These are phyloP conservation scores for Cremastinae sp. DNA, from an alignment of 2,888 invertebrate species.

Conservation along the genomic window DNA sequence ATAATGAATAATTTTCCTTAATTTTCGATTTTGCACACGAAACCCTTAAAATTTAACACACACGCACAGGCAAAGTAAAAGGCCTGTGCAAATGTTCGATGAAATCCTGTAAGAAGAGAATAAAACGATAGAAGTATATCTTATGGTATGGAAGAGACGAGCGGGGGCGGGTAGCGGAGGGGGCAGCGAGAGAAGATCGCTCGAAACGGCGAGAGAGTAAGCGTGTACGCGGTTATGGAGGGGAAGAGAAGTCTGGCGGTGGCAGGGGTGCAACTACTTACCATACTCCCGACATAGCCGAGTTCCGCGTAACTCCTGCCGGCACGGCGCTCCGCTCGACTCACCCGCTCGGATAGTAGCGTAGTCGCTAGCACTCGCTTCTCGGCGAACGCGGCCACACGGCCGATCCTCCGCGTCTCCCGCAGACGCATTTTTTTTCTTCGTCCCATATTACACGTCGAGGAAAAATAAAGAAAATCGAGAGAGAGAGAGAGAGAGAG, in stretches of 20 bases:
- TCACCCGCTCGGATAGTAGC: conserved; percentile 76
- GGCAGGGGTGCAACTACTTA: conserved; percentile 79
- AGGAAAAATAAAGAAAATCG: conserved; percentile 19
- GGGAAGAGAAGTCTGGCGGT: conserved; percentile 66
- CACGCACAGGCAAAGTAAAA: too few species aligned
- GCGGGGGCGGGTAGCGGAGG: conserved; percentile 53
- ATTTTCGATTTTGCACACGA: too few species aligned
- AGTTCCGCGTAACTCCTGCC: conserved; percentile 74
- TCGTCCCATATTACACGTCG: conserved; percentile 7
- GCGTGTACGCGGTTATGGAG: conserved; percentile 59
- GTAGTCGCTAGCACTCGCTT: conserved; percentile 75
- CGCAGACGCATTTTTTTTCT: conserved; percentile 7
- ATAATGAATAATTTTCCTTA: too few species aligned
- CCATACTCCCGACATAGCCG: conserved; percentile 79
- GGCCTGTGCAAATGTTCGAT: too few species aligned
- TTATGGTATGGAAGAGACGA: conserved; percentile 42
- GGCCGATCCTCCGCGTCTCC: conserved; percentile 15
- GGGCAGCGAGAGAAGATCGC: conserved; percentile 34
- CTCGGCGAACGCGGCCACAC: conserved; percentile 60
- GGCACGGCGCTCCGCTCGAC: conserved; percentile 64
- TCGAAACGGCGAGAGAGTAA: conserved; percentile 61
- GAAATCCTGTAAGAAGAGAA: conserved; percentile 44
- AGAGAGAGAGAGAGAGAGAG: conserved; percentile 18
- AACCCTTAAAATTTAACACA: too few species aligned
- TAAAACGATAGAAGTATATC: conserved; percentile 58